phyloP scores from a whole-genome alignment of 2,113 vertebrate species.

The Toxotes jaculatrix region DNA sequence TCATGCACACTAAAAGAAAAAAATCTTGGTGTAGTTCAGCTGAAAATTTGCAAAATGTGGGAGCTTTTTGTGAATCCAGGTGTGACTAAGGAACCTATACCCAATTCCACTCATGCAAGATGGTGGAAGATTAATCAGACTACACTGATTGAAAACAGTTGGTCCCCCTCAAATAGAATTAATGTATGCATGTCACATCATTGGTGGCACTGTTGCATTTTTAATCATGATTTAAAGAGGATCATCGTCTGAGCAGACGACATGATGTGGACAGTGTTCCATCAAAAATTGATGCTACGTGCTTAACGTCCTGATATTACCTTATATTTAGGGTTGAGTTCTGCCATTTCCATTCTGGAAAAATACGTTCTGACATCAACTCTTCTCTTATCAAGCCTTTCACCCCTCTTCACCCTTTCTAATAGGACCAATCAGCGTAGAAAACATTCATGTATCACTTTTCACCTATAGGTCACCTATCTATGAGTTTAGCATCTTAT shows the following conservation, averaged over 20 bases:
- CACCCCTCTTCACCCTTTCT: not conserved
- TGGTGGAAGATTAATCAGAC: not conserved
- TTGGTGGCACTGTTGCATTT: not conserved
- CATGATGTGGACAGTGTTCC: not conserved
- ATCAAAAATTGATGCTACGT: not conserved
- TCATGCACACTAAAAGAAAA: not conserved
- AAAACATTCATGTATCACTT: not conserved
- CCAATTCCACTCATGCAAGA: not conserved
- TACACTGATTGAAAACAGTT: not conserved
- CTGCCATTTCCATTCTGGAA: too few relatives aligned
- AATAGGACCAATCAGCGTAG: not conserved
- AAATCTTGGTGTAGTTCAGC: too few relatives aligned
- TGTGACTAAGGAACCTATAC: not conserved
- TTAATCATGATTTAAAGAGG: not conserved
- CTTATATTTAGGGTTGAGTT: not conserved
- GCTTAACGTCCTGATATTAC: not conserved
- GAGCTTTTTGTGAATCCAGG: not conserved
- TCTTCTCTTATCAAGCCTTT: not conserved
- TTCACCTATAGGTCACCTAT: not conserved
- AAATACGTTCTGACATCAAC: not conserved
- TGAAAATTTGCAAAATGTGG: not conserved
- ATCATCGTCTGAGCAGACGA: not conserved
- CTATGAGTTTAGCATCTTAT: too few relatives aligned
- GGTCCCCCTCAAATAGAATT: not conserved
- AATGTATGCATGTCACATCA: not conserved